Percentiles rank a stretch among this genome's conserved stretches.
Evolutionary conservation across 2,113 vertebrate species (phyloP).

Genomic region (Nyctibius bracteatus): DNA sequence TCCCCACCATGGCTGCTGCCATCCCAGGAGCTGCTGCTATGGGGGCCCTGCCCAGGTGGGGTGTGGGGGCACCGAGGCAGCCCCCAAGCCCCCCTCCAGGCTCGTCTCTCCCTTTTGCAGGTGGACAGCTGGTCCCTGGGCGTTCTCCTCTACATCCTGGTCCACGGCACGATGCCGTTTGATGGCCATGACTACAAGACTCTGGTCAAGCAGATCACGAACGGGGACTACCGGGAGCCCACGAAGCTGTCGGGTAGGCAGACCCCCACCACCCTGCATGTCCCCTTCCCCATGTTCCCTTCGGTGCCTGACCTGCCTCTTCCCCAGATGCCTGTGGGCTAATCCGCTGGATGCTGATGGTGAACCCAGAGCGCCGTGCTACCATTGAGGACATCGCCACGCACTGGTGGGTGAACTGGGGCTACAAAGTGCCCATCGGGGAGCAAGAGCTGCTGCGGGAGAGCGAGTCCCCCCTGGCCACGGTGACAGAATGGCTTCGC

Average conservation of each 20-base stretch:
- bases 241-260: slow-evolving; percentile 84
- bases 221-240: slow-evolving; percentile 87
- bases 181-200: slow-evolving; percentile 89
- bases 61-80: neutral
- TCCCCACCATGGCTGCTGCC: fast-evolving
- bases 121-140: slow-evolving; percentile 98
- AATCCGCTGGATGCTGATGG: slow-evolving; percentile 98
- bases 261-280: fast-evolving
- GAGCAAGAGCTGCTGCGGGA: slow-evolving; percentile 73
- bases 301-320: neutral
- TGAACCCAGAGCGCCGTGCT: slow-evolving; percentile 92
- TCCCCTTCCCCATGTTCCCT: fast-evolving
- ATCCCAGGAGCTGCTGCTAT: fast-evolving
- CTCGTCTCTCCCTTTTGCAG: slow-evolving; percentile 53
- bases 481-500: slow-evolving; percentile 86
- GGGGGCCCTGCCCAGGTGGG: neutral
- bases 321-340: slow-evolving; percentile 91
- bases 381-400: slow-evolving; percentile 91
- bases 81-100: neutral
- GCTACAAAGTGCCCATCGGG: slow-evolving; percentile 76
- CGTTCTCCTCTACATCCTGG: slow-evolving; percentile 91
- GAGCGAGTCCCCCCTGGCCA: slow-evolving; percentile 63
- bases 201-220: slow-evolving; percentile 90
- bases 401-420: slow-evolving; percentile 99
- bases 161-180: slow-evolving; percentile 94